A percentile compares a stretch with the other conserved stretches of the same genome.
Evolutionary conservation across 1,140 invertebrate species (phyloP).

Genomic region (Drosophila watanabei): DNA sequence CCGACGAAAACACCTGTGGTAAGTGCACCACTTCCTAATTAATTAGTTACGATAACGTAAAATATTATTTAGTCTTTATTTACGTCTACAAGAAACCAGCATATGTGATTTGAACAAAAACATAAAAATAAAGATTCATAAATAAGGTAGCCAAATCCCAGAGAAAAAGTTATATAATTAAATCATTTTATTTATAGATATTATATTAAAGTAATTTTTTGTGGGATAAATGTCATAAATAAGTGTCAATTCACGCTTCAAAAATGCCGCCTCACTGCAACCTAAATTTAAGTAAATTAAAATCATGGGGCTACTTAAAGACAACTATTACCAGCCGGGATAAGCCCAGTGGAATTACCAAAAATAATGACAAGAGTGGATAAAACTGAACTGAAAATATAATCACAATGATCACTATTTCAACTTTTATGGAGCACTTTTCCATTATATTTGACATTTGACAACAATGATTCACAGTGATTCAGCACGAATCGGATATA

Average conservation of each 20-base stretch:
- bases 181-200: constrained; percentile 5
- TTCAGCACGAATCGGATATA: constrained; percentile 50
- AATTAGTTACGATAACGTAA: background rate
- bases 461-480: constrained; percentile 56
- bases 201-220: background rate
- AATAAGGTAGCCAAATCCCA: background rate
- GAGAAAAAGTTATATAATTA: background rate
- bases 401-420: constrained; percentile 29
- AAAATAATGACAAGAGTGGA: constrained; percentile 21
- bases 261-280: constrained; percentile 4
- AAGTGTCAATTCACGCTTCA: constrained; percentile 14
- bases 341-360: constrained; percentile 20
- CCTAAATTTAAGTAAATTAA: constrained; percentile 1
- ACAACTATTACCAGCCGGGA: background rate
- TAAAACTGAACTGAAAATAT: constrained; percentile 1
- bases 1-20: constrained; percentile 97
- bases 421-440: constrained; percentile 30
- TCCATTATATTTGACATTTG: constrained; percentile 54
- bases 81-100: too few relatives aligned
- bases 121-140: background rate
- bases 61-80: background rate
- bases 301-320: constrained; percentile 4
- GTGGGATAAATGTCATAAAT: constrained; percentile 4
- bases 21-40: constrained; percentile 85
- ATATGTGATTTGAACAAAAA: background rate